phyloP scores from a whole-genome alignment of 92 coral and sea anemone species.

The Epizoanthus fatuus region DNA sequence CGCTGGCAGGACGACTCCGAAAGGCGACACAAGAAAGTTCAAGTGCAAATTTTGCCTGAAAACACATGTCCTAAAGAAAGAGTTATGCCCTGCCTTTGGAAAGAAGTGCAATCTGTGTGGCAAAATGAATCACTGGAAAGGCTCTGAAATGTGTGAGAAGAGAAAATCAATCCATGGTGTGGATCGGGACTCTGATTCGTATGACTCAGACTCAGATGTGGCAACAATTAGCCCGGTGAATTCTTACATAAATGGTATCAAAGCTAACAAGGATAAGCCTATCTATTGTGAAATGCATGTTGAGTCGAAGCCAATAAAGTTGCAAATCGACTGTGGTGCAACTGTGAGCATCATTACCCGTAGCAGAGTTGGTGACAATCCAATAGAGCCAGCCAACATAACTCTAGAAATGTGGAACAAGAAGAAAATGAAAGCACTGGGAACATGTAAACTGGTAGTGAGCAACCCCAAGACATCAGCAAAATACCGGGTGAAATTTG shows the following conservation, averaged over 20 bases:
- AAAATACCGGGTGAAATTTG: slow-evolving; percentile 19
- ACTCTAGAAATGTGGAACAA: slow-evolving; percentile 32
- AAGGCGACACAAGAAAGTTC: not conserved
- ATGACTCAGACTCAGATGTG: slow-evolving; percentile 38
- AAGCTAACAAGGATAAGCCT: not conserved
- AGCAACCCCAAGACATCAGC: slow-evolving; percentile 4
- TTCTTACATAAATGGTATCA: slow-evolving; percentile 33
- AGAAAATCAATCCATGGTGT: slow-evolving; percentile 4
- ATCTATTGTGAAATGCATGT: slow-evolving; percentile 37
- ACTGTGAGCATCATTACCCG: slow-evolving; percentile 24
- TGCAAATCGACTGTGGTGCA: slow-evolving; percentile 40
- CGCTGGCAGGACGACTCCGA: not conserved
- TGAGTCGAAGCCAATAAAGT: slow-evolving; percentile 8
- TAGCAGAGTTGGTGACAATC: not conserved
- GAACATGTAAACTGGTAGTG: slow-evolving; percentile 6
- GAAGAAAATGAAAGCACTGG: not conserved
- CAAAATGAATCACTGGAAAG: slow-evolving; percentile 35
- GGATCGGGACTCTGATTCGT: slow-evolving; percentile 17
- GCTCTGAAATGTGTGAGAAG: slow-evolving; percentile 6
- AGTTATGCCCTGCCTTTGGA: slow-evolving; percentile 31
- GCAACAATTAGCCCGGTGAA: slow-evolving; percentile 34
- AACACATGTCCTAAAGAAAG: slow-evolving; percentile 29
- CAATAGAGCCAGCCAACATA: slow-evolving; percentile 8
- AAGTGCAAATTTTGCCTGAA: slow-evolving; percentile 34
- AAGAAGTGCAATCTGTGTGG: slow-evolving; percentile 28